These are phyloP conservation scores for Alectura lathami DNA, from an alignment of 2,113 vertebrate genomes.

Conservation along the genomic window DNA sequence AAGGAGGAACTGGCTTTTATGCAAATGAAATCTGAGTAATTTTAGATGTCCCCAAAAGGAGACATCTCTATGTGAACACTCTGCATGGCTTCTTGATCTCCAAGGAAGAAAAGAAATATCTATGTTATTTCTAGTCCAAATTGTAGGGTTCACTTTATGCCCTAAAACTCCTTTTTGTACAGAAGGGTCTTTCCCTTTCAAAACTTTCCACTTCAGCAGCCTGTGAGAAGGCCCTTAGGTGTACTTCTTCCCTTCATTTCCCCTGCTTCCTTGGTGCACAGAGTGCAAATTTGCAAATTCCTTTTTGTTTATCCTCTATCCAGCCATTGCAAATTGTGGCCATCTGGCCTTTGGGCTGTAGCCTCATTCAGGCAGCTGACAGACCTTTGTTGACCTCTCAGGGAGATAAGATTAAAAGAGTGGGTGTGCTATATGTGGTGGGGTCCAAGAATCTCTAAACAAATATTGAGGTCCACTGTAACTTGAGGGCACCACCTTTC, in stretches of 20 bases:
- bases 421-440: fast-evolving
- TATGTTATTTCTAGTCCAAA: not conserved
- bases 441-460: not conserved
- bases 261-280: not conserved
- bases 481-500: not conserved
- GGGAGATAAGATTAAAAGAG: not conserved
- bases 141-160: not conserved
- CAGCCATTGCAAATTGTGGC: not conserved
- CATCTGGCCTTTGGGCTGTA: not conserved
- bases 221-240: not conserved
- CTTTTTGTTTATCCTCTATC: not conserved
- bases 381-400: not conserved
- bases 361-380: not conserved
- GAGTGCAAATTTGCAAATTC: not conserved
- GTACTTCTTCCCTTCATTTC: not conserved
- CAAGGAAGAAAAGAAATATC: not conserved
- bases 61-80: not conserved
- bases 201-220: not conserved
- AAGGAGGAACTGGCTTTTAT: not conserved
- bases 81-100: not conserved
- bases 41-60: not conserved
- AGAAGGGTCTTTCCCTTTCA: not conserved
- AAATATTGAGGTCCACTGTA: not conserved
- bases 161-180: not conserved
- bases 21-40: not conserved